A percentile compares a stretch with the other conserved stretches of the same genome.
These are phyloP conservation scores for Oryzias javanicus DNA, from an alignment of 2,113 vertebrate species.

Conservation along the genomic window DNA sequence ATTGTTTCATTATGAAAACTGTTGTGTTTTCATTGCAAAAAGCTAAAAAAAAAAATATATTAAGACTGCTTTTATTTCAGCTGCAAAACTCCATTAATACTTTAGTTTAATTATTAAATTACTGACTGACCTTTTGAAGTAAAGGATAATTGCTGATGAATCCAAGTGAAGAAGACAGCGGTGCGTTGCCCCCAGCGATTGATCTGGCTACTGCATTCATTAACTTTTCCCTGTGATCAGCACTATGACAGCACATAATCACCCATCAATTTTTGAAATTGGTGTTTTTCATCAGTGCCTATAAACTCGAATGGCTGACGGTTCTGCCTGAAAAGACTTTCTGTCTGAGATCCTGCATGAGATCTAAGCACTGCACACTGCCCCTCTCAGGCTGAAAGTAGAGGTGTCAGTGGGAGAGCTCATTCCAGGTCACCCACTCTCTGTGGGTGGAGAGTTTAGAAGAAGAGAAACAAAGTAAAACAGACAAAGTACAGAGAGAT, in stretches of 20 bases:
- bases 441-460: constrained; percentile 50
- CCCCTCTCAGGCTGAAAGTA: constrained; percentile 45
- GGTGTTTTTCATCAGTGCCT: constrained; percentile 34
- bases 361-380: constrained; percentile 16
- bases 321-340: background rate
- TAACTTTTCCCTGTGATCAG: constrained; percentile 59
- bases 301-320: constrained; percentile 20
- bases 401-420: constrained; percentile 46
- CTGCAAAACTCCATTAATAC: constrained; percentile 32
- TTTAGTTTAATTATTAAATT: constrained; percentile 40
- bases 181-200: constrained; percentile 52
- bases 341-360: background rate
- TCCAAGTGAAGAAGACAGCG: constrained; percentile 44
- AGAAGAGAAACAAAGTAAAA: constrained; percentile 42
- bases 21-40: constrained; percentile 49
- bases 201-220: constrained; percentile 46
- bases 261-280: constrained; percentile 33
- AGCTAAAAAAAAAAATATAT: constrained; percentile 10
- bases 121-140: constrained; percentile 59
- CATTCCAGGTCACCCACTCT: constrained; percentile 69
- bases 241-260: constrained; percentile 51
- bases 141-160: constrained; percentile 56
- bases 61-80: constrained; percentile 12
- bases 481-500: constrained; percentile 30
- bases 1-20: background rate